Percentiles rank a stretch among this genome's conserved stretches.
phyloP scores from a whole-genome alignment of 2,888 invertebrate species.

The Odontothrips loti region DNA sequence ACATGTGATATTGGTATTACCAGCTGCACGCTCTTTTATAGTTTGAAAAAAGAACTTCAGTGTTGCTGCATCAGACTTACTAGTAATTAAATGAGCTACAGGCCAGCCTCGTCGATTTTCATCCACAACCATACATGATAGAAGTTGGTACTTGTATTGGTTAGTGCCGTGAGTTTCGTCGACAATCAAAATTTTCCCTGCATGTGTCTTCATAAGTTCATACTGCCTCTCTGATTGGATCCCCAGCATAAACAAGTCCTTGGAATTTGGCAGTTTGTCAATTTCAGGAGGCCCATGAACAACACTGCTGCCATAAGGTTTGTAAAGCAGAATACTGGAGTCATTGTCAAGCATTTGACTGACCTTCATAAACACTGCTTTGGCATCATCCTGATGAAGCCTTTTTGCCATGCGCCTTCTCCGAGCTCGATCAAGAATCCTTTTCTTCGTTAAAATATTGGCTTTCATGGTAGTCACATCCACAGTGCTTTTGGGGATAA shows the following conservation, averaged over 20 bases:
- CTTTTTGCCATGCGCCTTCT: background rate
- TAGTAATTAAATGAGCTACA: slow-evolving; percentile 33
- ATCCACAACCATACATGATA: slow-evolving; percentile 31
- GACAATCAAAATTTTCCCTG: slow-evolving; percentile 15
- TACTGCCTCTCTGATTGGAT: slow-evolving; percentile 31
- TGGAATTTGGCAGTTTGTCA: slow-evolving; percentile 25
- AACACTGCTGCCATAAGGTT: background rate
- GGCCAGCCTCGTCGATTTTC: slow-evolving; percentile 32
- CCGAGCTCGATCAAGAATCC: background rate
- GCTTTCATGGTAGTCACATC: background rate
- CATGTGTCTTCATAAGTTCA: background rate
- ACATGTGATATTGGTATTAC: slow-evolving; percentile 22
- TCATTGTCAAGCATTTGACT: background rate
- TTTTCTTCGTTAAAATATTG: background rate
- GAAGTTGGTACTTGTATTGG: slow-evolving; percentile 31
- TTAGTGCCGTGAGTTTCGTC: slow-evolving; percentile 32
- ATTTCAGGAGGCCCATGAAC: background rate
- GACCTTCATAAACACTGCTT: slow-evolving; percentile 11
- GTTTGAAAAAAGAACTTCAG: slow-evolving; percentile 31
- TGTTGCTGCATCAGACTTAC: slow-evolving; percentile 30
- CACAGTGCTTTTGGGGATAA: background rate
- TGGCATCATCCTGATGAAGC: background rate
- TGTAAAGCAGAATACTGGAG: background rate
- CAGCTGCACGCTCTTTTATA: background rate
- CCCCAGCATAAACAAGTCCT: slow-evolving; percentile 32